Percentiles rank a stretch among this genome's conserved stretches.
Evolutionary conservation across 2,797 vertebrate genomes (phyloP).

Genomic region (Xiphophorus birchmanni): DNA sequence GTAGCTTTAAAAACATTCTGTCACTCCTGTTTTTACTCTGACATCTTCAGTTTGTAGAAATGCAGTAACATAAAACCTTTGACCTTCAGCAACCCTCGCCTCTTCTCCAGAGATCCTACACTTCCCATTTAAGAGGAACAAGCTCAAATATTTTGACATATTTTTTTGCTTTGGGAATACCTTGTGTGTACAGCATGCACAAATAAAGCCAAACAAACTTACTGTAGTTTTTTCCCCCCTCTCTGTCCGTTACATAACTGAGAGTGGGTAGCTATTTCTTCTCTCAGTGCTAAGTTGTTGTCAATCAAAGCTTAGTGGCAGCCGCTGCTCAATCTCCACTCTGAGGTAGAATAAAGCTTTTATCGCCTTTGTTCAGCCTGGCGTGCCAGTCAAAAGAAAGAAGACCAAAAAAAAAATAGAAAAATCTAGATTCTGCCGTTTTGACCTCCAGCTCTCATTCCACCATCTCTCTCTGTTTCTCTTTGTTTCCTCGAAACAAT

Average conservation of each 20-base stretch:
- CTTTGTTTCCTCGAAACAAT: constrained; percentile 41
- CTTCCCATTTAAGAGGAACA: constrained; percentile 19
- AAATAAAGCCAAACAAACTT: constrained; percentile 43
- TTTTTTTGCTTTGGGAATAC: constrained; percentile 58
- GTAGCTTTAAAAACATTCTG: not conserved
- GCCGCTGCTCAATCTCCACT: constrained; percentile 66
- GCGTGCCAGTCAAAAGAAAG: constrained; percentile 53
- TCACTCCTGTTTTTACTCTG: not conserved
- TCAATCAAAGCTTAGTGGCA: constrained; percentile 78
- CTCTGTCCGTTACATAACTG: constrained; percentile 73
- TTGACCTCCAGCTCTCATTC: constrained; percentile 49
- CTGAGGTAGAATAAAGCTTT: constrained; percentile 70
- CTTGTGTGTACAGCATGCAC: constrained; percentile 15
- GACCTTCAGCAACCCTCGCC: not conserved
- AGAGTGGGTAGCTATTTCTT: constrained; percentile 73
- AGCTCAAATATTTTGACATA: constrained; percentile 58
- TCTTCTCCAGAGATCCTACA: not conserved
- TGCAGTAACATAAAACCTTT: not conserved
- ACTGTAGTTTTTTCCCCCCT: constrained; percentile 40
- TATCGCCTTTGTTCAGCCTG: constrained; percentile 61
- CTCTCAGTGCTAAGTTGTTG: constrained; percentile 75
- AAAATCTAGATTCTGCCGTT: constrained; percentile 39
- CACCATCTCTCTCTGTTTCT: constrained; percentile 52
- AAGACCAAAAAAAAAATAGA: too few species aligned
- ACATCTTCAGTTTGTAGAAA: not conserved